Base-by-base conservation (phyloP, 2,797 vertebrate genomes). In the Emys orbicularis region DNA sequence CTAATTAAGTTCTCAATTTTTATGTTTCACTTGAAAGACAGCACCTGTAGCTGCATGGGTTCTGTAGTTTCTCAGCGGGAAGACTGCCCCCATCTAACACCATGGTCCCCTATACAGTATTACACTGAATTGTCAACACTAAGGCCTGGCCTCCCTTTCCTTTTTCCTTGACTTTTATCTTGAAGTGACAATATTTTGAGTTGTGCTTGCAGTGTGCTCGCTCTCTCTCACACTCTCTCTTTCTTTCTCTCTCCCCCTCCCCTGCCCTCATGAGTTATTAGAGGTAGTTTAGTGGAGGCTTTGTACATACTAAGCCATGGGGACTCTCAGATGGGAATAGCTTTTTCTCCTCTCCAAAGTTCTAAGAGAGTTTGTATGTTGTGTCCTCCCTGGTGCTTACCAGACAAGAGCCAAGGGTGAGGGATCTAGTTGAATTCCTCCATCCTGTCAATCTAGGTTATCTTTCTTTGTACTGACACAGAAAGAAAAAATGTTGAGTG, bases 201-300 rank as follows among this genome's bases (percentile, higher is more conserved):
- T 49, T 87, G 15, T 65, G 37, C 8, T 93, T 91, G 74, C 11
- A 54, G 82, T 56, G 41, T 59, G 3, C 47, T 8, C 53, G 5
- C 54, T 25, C 23, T 23, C 1, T 54, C 54, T 54, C 54, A 13
- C 31, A 21, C 19, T 4, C 23, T 8, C 53, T 12, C 54, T n/a
- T n/a, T 25, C 23, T 23, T 2, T 54, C 54, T 54, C 54, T 13
- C 31, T n/a, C 5, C 25, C 27, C 5, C 25, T 13, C 59, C 12
- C 12, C 85, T 41, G 29, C 44, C 86, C 2, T 52, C 47, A 50
- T 81, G 59, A 8, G 65, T 2, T 49, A 72, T 7, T 68, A 49
- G 18, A 56, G 2, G 23, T 76, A 56, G 37, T 93, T 92, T 92
- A 83, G 59, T 52, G 56, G 82, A 91, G 29, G 34, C 21, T 81